Conservation (phyloP, 2,113 vertebrate species). For the Ciconia stormi region DNA sequence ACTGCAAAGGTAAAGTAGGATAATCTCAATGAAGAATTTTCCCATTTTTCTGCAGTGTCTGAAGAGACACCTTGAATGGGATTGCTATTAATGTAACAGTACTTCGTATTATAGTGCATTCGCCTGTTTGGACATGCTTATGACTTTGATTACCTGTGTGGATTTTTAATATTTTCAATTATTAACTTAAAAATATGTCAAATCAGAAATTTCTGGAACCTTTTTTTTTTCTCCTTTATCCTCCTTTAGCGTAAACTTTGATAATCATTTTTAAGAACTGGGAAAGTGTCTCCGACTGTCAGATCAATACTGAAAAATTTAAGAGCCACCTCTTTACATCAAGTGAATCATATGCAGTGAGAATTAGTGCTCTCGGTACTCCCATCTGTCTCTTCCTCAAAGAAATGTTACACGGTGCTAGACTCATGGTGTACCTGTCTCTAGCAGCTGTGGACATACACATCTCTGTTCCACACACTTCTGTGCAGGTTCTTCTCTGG, state of each 20-base stretch:
- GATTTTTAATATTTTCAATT: neutral
- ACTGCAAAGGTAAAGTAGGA: neutral
- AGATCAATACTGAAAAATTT: neutral
- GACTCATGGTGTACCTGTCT: neutral
- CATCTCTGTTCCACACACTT: neutral
- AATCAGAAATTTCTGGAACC: neutral
- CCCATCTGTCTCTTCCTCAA: neutral
- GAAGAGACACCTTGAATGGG: neutral
- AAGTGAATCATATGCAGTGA: neutral
- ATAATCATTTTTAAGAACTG: neutral
- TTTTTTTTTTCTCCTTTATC: neutral
- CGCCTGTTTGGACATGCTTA: slow-evolving; percentile 31
- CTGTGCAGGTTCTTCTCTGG: neutral
- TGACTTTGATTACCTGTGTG: neutral
- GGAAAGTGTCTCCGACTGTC: neutral
- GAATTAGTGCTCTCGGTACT: neutral
- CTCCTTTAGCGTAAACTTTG: neutral
- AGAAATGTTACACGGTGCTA: neutral
- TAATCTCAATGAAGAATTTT: neutral
- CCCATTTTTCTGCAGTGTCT: neutral
- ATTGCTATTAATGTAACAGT: neutral
- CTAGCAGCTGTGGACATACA: neutral
- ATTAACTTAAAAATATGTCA: neutral
- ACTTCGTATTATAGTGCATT: neutral
- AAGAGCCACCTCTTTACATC: neutral